Conservation (phyloP, 2,888 invertebrate genomes). For the Cataglyphis albicans region DNA sequence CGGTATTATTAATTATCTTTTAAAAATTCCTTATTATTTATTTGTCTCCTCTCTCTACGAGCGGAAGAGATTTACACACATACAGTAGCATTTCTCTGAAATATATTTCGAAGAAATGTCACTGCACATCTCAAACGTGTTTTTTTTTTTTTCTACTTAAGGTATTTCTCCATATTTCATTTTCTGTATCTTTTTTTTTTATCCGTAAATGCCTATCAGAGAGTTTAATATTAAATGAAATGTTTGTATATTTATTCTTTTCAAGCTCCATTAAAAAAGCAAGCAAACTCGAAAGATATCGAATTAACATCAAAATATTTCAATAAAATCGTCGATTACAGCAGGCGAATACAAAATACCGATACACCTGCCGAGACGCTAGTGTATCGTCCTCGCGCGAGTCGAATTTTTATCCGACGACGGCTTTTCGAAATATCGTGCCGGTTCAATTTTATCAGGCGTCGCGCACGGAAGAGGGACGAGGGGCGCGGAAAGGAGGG, state of each 20-base stretch:
- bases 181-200: background rate
- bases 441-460: slow-evolving; percentile 42
- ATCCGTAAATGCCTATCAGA: background rate
- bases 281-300: slow-evolving; percentile 12
- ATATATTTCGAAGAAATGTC: background rate
- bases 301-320: slow-evolving; percentile 21
- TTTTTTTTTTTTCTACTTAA: background rate
- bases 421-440: slow-evolving; percentile 37
- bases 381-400: background rate
- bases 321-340: background rate
- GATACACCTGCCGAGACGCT: background rate
- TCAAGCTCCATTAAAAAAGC: background rate
- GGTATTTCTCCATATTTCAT: background rate
- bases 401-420: slow-evolving; percentile 36
- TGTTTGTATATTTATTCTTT: slow-evolving; percentile 9
- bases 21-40: background rate
- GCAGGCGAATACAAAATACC: slow-evolving; percentile 5
- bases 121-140: background rate
- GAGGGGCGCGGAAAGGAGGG: background rate
- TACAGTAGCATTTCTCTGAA: background rate
- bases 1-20: background rate
- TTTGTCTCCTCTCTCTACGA: background rate
- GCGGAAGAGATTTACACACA: background rate
- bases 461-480: background rate
- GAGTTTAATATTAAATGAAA: slow-evolving; percentile 4